Conservation (phyloP, 2,888 invertebrate species). For the Digitonthophagus gazella region DNA sequence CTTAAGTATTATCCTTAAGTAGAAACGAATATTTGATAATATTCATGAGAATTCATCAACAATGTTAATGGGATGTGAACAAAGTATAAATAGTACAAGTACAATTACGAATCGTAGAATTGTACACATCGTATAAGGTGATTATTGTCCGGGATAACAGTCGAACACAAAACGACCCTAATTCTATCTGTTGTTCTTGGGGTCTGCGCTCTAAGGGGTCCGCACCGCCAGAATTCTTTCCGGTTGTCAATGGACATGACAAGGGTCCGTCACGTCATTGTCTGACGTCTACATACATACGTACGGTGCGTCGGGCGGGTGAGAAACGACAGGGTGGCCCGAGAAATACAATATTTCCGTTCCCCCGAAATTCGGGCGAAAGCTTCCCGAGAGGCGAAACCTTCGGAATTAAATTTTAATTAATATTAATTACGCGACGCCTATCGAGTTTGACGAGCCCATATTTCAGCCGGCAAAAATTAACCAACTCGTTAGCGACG, state of each 20-base stretch:
- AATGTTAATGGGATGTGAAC: too few relatives aligned
- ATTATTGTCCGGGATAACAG: background rate
- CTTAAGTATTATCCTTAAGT: too few relatives aligned
- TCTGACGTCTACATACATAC: background rate
- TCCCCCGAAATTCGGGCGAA: background rate
- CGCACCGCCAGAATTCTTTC: background rate
- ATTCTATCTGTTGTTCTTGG: background rate
- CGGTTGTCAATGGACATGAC: background rate
- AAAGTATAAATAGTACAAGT: too few relatives aligned
- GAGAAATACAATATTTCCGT: background rate
- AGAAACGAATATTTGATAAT: too few relatives aligned
- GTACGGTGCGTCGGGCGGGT: background rate
- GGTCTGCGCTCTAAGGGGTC: background rate
- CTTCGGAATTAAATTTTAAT: background rate
- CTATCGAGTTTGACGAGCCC: background rate
- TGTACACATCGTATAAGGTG: background rate
- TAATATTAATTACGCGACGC: background rate
- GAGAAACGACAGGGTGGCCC: background rate
- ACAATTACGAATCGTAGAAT: too few relatives aligned
- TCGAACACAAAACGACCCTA: background rate
- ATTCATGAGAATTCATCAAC: too few relatives aligned
- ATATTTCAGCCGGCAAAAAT: background rate
- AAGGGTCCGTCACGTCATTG: background rate
- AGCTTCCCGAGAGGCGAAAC: background rate
- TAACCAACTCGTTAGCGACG: background rate